Base-by-base conservation (phyloP, 2,797 vertebrate species). In the Garrulus glandarius region DNA sequence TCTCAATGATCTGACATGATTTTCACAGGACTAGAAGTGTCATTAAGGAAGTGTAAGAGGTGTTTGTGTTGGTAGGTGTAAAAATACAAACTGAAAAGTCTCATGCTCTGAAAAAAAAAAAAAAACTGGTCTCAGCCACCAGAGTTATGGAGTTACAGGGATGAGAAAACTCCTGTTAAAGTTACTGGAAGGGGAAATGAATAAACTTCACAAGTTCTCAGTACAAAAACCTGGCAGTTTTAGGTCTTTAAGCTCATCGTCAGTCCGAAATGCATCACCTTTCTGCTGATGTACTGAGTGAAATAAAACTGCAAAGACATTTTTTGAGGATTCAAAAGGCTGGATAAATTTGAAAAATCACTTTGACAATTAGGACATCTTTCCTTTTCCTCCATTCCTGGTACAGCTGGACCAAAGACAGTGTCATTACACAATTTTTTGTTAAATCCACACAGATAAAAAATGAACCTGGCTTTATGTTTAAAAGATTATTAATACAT, bases 1-100 rank as follows among this genome's bases (percentile, higher is more conserved):
- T 63, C 6, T 36, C 0, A 0, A 53, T 16, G 11, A 57, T 41
- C 65, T 71, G 69, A 49, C 11, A 4, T 32, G 44, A 49, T 34
- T 81, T 69, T 88, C 79, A 71, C 4, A 29, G 65, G 34, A 37
- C 44, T 49, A 2, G 10, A 71, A 72, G 36, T 53, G 37, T 39
- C 36, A 69, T 71, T 72, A 50, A 57, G 78, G 78, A 37, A 10
- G 9, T 55, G 57, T 72, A 59, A 84, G 57, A 93, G n/a, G 43
- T 21, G 17, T 60, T 71, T 79, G 34, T 69, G 27, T 36, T 61
- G 39, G 22, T 13, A 71, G 39, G 24, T 91, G 55, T 71, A 59
- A 89, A 72, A 71, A 81, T 23, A 60, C 41, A 55, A 82, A 39
- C n/a, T 78, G n/a, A 43, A n/a, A 64, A 71, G 24, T 57, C 57